Conservation (phyloP, 2,888 invertebrate species). For the Allolobophora icterica region DNA sequence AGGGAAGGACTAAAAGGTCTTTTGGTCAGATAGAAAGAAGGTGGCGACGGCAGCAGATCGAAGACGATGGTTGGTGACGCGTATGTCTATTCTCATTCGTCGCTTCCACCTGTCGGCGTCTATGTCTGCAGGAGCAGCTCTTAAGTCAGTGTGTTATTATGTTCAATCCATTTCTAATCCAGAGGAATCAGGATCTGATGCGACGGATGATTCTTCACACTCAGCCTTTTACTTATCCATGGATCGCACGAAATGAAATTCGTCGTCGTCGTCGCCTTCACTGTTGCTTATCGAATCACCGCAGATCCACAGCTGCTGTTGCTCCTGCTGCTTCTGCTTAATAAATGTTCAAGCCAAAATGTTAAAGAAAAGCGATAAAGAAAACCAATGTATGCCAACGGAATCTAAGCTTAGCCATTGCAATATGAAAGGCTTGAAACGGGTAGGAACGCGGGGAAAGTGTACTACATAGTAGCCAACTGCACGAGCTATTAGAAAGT, state of each 20-base stretch:
- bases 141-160: background rate
- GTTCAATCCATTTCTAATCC: background rate
- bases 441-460: background rate
- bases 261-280: background rate
- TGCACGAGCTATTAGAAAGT: background rate
- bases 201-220: background rate
- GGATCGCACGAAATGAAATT: background rate
- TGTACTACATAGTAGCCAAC: background rate
- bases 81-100: background rate
- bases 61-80: background rate
- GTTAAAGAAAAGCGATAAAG: no score
- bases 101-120: background rate
- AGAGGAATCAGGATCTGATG: background rate
- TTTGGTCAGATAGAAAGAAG: background rate
- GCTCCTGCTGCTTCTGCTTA: background rate
- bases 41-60: background rate
- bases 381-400: conserved; percentile 3
- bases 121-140: background rate
- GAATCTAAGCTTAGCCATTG: background rate
- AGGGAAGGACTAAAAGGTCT: background rate
- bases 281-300: background rate
- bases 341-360: no score
- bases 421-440: background rate
- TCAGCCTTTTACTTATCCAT: background rate
- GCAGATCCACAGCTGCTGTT: background rate